These are phyloP conservation scores for Mohoua ochrocephala DNA, from an alignment of 2,113 vertebrate species.

Conservation along the genomic window DNA sequence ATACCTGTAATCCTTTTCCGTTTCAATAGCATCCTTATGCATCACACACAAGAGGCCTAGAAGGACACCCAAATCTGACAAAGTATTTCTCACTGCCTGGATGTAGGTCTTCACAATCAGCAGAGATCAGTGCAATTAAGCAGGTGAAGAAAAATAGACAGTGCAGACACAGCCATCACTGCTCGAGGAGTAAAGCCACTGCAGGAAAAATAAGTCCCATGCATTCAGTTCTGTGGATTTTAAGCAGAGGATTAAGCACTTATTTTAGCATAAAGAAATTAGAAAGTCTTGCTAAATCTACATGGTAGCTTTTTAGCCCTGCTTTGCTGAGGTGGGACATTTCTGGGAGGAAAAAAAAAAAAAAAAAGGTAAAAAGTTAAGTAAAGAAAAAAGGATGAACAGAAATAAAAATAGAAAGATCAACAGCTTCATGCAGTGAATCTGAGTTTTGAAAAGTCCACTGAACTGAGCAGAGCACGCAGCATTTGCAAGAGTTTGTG, in stretches of 20 bases:
- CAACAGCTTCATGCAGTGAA: neutral
- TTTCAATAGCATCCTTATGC: neutral
- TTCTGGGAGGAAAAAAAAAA: neutral
- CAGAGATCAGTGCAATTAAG: neutral
- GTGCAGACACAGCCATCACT: neutral
- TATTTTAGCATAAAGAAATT: neutral
- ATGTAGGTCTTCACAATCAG: neutral
- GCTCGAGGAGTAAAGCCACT: neutral
- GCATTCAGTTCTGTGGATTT: neutral
- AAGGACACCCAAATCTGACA: neutral
- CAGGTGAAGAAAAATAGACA: neutral
- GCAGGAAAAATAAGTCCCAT: neutral
- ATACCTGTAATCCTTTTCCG: neutral
- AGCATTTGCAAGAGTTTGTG: neutral
- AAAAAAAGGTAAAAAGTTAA: neutral
- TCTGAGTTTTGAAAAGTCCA: neutral
- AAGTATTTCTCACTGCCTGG: neutral
- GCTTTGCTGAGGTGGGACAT: neutral
- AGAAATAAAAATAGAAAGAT: neutral
- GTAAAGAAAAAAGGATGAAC: neutral
- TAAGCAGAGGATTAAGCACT: neutral
- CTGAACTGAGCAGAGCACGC: neutral
- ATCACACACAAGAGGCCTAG: neutral
- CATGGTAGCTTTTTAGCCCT: neutral
- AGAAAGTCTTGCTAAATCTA: neutral